Conservation (phyloP, 2,888 invertebrate species). For the Noctua janthina region DNA sequence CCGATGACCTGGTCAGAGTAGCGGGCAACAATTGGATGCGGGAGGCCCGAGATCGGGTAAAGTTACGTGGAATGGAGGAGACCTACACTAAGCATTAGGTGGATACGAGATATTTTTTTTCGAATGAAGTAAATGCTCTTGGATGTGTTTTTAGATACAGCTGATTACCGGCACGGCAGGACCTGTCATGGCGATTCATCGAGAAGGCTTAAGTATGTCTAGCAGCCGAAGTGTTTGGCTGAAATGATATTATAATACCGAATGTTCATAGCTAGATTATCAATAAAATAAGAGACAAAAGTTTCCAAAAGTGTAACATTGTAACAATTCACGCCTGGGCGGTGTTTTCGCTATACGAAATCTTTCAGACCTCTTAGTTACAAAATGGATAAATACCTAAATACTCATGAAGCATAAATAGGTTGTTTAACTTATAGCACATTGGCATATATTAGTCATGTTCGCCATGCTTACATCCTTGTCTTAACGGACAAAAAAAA, state of each 20-base stretch:
- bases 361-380: not conserved
- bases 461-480: conserved; percentile 57
- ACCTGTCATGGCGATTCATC: not conserved
- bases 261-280: not conserved
- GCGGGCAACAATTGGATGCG: not conserved
- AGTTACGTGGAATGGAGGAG: not conserved
- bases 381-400: not conserved
- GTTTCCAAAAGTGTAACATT: not conserved
- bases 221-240: not conserved
- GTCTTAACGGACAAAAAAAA: conserved; percentile 58
- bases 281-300: not conserved
- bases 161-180: not conserved
- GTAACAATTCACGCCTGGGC: no score
- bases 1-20: not conserved
- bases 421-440: conserved; percentile 38
- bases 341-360: not conserved
- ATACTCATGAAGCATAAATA: conserved; percentile 19
- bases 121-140: not conserved
- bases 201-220: not conserved
- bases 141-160: not conserved
- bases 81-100: not conserved
- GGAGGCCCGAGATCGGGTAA: not conserved
- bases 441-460: conserved; percentile 58
- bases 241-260: not conserved
- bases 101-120: not conserved